Base-by-base conservation (phyloP, 2,888 invertebrate species). In the Latheticus oryzae region DNA sequence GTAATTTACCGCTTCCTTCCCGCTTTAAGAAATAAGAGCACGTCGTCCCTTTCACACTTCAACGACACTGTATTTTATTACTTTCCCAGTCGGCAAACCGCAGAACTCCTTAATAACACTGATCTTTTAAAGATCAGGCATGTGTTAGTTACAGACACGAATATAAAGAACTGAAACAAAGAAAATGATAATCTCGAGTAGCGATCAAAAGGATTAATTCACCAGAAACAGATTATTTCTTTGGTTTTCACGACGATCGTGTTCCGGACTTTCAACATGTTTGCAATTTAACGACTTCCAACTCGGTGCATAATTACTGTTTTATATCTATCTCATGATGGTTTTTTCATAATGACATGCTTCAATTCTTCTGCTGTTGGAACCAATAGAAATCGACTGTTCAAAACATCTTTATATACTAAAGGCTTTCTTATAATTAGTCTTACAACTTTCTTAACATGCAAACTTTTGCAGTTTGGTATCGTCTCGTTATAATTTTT, bases 61-160 rank as follows among this genome's bases (percentile, higher is more conserved):
- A 73, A 64, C 71, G 72, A 71, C 73, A 73, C 67, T 70, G 74
- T 74, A 71, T 73, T 74, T 75, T 75, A 75, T 74, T 74, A 72
- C 73, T 69, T 70, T 71, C 59, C 66, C 63, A 62, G 60, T 63
- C 65, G 62, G 63, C 62, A 61, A 64, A 65, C 67, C 67, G 48
- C 61, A 51, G 50, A 58, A 59, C 60, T 63, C 69, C 69, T 73
- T 72, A 73, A 74, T 73, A 74, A 73, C 67, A 63, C 70, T 72
- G 73, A 75, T 75, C 75, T 74, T 74, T 74, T 66, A 72, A 74
- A 74, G 73, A 74, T 74, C 72, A 70, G 69, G 69, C 70, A 70
- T 73, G 73, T 73, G 73, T 74, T 75, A 73, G 72, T 72, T 73
- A 67, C 73, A 73, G 73, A 62, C 64, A 65, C 65, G 69, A 65